Evolutionary conservation across 2,113 vertebrate genomes (phyloP).

Genomic region (Mola mola): DNA sequence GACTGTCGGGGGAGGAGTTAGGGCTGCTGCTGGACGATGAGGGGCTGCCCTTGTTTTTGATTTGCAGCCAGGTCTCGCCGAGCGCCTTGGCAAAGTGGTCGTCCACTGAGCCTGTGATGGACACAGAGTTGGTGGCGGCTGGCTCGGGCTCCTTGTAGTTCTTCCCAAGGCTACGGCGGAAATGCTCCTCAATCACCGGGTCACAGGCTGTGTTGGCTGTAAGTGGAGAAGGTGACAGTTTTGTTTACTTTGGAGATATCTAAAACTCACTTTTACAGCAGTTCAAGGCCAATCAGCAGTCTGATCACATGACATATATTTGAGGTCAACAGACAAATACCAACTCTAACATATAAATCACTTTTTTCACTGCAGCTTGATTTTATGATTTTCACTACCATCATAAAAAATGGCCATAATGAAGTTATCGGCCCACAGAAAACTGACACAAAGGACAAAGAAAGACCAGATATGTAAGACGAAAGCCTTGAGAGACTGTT

Average conservation of each 20-base stretch:
- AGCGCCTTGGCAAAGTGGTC: constrained; percentile 99
- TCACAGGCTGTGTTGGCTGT: constrained; percentile 89
- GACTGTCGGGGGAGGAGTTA: constrained; percentile 90
- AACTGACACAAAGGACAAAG: constrained; percentile 30
- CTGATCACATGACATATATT: constrained; percentile 29
- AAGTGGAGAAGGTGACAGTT: background rate
- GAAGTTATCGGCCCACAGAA: constrained; percentile 48
- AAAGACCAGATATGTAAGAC: constrained; percentile 9
- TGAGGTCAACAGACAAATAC: constrained; percentile 44
- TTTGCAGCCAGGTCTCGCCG: constrained; percentile 97
- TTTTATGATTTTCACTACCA: constrained; percentile 54
- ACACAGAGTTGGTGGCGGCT: constrained; percentile 92
- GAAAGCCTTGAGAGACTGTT: too few species aligned
- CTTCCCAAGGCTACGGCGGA: constrained; percentile 97
- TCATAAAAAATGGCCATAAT: constrained; percentile 51
- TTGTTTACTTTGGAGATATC: constrained; percentile 31
- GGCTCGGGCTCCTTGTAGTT: constrained; percentile 98
- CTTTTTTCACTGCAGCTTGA: constrained; percentile 63
- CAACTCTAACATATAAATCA: constrained; percentile 21
- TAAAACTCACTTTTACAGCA: too few species aligned
- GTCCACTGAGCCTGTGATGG: constrained; percentile 97
- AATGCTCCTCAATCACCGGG: constrained; percentile 98
- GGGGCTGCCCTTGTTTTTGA: constrained; percentile 92
- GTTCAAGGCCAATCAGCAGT: too few species aligned
- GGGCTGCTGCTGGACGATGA: constrained; percentile 81